Evolutionary conservation across 2,113 vertebrate genomes (phyloP).

Genomic region (Turnix velox): DNA sequence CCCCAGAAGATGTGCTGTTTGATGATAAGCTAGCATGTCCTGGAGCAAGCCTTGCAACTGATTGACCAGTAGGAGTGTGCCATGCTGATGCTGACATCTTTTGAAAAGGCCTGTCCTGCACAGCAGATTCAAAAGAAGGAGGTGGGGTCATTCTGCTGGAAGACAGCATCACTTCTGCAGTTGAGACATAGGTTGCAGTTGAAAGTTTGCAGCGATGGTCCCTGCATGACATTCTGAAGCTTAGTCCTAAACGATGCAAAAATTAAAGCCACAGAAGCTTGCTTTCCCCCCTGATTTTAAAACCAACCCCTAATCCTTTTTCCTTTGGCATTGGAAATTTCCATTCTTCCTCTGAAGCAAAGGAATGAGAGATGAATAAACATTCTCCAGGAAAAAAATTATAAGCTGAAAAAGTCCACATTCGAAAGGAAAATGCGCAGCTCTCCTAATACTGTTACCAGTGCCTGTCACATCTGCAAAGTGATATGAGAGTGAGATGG

Average conservation of each 20-base stretch:
- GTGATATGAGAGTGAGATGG: constrained; percentile 30
- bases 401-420: neutral
- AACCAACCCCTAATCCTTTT: constrained; percentile 49
- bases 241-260: constrained; percentile 27
- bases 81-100: neutral
- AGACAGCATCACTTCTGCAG: constrained; percentile 54
- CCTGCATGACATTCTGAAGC: constrained; percentile 59
- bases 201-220: constrained; percentile 21
- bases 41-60: neutral
- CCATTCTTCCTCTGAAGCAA: constrained; percentile 50
- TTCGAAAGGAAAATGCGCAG: neutral
- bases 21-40: neutral
- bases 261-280: constrained; percentile 11
- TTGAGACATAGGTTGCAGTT: constrained; percentile 57
- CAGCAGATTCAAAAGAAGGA: constrained; percentile 20
- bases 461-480: constrained; percentile 34
- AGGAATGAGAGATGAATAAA: constrained; percentile 33
- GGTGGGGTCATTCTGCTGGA: constrained; percentile 15
- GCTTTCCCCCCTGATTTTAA: constrained; percentile 32
- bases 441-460: constrained; percentile 9
- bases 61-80: neutral
- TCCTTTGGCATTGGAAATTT: constrained; percentile 57
- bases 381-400: neutral
- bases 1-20: constrained; percentile 5
- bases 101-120: neutral